Evolutionary conservation across 1,140 invertebrate species (phyloP), one percentile per base, ranked within the genome.

Genomic region (Eumeta japonica): DNA sequence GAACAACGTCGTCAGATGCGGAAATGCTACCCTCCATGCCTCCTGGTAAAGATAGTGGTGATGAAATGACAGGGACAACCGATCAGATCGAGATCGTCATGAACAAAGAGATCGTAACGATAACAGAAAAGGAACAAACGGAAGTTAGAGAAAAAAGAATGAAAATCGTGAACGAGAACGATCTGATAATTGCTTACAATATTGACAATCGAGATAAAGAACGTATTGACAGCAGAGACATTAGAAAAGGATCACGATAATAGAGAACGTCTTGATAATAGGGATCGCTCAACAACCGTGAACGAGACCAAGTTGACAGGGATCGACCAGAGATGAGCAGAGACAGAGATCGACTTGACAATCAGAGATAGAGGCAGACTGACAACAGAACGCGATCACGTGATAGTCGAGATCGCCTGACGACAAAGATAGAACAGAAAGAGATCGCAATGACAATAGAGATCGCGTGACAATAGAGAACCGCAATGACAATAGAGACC

Each of bases 1-100:
- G 88, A 90, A 58, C 89, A 92, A 55, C 85, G 88, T 48, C 80
- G 85, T 9, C 68, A 71, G 39, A 55, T 64, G 52, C 51, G 62
- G 0, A 65, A 73, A 70, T 38, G 62, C 60, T 11, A 36, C 44
- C 18, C 51, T 58, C 11, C 48, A 5, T 36, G 62, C 2, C 41
- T 44, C 20, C 44, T 44, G 18, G 45, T 35, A 16, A 29, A 12
- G 62, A 70, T 38, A 61, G 60, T 11, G 35, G 43, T 20, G 66
- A 7, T 53, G 58, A 35, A 20, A 24, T 19, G 57, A 64, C 3
- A 50, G 46, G 9, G 19, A 24, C 16, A 18, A 65, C 73, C 33
- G 41, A 4, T 67, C 72, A 44, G 62, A 54, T 14, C 56, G 71
- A 29, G 14, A 65, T 72, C 33, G 41, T 10, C 67, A 72, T 45